phyloP scores from a whole-genome alignment of 2,888 invertebrate species.

The Agrochola lota region DNA sequence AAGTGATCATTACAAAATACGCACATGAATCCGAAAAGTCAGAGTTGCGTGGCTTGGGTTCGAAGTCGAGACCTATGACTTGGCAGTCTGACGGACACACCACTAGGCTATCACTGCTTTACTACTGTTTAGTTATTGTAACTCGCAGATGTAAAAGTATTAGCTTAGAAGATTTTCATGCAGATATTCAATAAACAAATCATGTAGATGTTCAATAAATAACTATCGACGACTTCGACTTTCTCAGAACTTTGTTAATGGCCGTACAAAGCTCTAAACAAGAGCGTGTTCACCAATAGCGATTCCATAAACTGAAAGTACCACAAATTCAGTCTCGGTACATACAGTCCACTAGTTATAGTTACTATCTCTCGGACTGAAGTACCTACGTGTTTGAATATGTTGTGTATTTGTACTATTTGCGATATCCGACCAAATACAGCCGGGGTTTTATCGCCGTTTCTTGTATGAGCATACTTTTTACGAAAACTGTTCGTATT shows the following conservation, averaged over 20 bases:
- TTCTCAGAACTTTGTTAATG: slow-evolving; percentile 35
- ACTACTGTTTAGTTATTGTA: neutral
- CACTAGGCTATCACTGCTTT: too few relatives aligned
- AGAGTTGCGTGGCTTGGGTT: too few relatives aligned
- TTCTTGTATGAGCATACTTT: slow-evolving; percentile 50
- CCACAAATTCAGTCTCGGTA: slow-evolving; percentile 43
- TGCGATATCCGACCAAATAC: slow-evolving; percentile 55
- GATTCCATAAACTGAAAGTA: slow-evolving; percentile 39
- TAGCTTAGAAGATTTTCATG: slow-evolving; percentile 18
- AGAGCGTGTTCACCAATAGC: slow-evolving; percentile 32
- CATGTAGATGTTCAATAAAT: slow-evolving; percentile 26
- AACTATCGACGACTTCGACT: slow-evolving; percentile 23
- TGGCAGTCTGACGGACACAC: too few relatives aligned
- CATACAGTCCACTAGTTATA: slow-evolving; percentile 45
- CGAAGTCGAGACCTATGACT: too few relatives aligned
- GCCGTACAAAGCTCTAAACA: slow-evolving; percentile 38
- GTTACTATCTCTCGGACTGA: slow-evolving; percentile 48
- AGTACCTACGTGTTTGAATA: slow-evolving; percentile 63
- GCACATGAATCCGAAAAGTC: too few relatives aligned
- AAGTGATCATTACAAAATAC: too few relatives aligned
- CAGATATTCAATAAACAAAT: slow-evolving; percentile 31
- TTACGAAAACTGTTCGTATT: slow-evolving; percentile 32
- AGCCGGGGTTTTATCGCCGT: slow-evolving; percentile 42
- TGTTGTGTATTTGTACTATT: slow-evolving; percentile 55
- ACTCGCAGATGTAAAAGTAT: neutral